Evolutionary conservation across 1,140 invertebrate species (phyloP), one percentile per base, ranked within the genome.

Genomic region (Leguminivora glycinivorella): DNA sequence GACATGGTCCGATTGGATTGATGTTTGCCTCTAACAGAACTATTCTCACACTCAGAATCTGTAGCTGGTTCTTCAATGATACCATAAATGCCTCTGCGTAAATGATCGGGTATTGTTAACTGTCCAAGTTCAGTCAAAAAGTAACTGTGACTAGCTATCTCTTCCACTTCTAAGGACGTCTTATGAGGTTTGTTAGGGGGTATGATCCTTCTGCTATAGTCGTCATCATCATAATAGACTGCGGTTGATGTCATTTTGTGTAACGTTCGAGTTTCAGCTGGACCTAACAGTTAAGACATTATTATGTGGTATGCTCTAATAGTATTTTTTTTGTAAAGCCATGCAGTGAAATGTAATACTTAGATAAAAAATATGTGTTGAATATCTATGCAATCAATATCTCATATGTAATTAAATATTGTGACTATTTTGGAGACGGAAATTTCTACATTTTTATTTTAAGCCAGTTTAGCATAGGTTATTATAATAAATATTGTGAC

Each of bases 171-270:
- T 60, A 93, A 81, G 19, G 90, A 90, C 71, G 90, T 92, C 69
- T 83, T 89, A 70, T 92, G 91, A 0, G 93, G 93, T 70, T 80
- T 82, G 67, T 91, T 92, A 12, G 92, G 92, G 72, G 79, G 75
- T 22, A 92, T 84, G 24, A 93, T 79, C 74, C 87, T 91, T 84
- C 81, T 89, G 43, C 81, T 76, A 70, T 76, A 77, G 68, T 79
- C 75, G 43, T 86, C 81, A 72, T 88, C 83, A 92, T 93, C 88
- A 73, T 93, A 94, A 84, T 93, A 92, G 56, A 94, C 91, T 70
- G 93, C 92, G 9, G 92, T 94, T 47, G 93, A 92, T 69, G 91
- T 94, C 92, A 94, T 93, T 92, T 94, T 94, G 90, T 94, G 94
- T 85, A 94, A 93, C 70, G 92, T 92, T 83, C 93, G 94, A 77